Percentiles rank a stretch among this genome's conserved stretches.
Conservation (phyloP, 2,888 invertebrate genomes). For the Drosophila sordidapex region DNA sequence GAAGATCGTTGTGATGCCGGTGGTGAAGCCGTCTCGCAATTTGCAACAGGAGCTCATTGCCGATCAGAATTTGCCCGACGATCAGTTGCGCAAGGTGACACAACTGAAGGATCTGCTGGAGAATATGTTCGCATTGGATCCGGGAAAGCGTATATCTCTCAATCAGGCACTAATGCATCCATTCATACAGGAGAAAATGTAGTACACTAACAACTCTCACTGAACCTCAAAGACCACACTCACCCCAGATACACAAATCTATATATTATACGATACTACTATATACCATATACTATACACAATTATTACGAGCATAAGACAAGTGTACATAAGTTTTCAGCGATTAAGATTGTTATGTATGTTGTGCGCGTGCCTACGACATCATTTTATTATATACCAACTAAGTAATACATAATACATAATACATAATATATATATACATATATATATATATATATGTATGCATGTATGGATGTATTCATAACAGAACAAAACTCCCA, state of each 20-base stretch:
- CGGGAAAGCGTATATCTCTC: slow-evolving; percentile 95
- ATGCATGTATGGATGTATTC: slow-evolving; percentile 39
- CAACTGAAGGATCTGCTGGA: slow-evolving; percentile 97
- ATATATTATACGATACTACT: slow-evolving; percentile 23
- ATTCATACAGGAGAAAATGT: slow-evolving; percentile 97
- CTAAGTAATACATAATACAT: slow-evolving; percentile 39
- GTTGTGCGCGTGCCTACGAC: slow-evolving; percentile 46
- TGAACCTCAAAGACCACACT: slow-evolving; percentile 35
- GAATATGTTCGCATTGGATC: slow-evolving; percentile 95
- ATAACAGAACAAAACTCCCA: slow-evolving; percentile 33
- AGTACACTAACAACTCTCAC: slow-evolving; percentile 54
- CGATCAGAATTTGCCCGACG: slow-evolving; percentile 93
- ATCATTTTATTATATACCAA: slow-evolving; percentile 21
- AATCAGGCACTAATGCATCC: slow-evolving; percentile 97
- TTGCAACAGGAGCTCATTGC: slow-evolving; percentile 94
- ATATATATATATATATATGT: not conserved
- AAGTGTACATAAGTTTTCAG: slow-evolving; percentile 54
- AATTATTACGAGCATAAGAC: slow-evolving; percentile 30
- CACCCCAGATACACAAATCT: slow-evolving; percentile 26
- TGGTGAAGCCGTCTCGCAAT: slow-evolving; percentile 94
- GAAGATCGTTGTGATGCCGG: slow-evolving; percentile 97
- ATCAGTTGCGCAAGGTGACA: slow-evolving; percentile 95
- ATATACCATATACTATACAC: slow-evolving; percentile 29
- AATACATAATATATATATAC: slow-evolving; percentile 17
- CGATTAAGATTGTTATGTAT: slow-evolving; percentile 49